Evolutionary conservation across 2,797 vertebrate genomes (phyloP).

Genomic region (Valencia hispanica): DNA sequence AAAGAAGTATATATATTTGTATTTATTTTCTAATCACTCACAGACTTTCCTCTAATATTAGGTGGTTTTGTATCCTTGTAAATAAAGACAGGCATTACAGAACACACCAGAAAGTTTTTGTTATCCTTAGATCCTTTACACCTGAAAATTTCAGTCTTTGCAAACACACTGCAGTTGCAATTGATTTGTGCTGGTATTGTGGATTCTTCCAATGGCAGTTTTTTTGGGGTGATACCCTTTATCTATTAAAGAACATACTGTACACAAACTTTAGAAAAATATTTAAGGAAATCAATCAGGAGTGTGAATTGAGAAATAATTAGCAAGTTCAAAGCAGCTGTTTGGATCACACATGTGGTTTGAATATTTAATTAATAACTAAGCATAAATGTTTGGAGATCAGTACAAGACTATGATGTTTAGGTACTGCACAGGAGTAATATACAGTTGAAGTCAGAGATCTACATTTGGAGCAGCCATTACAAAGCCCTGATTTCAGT

Average conservation of each 20-base stretch:
- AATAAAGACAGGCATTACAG: constrained; percentile 47
- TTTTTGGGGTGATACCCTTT: constrained; percentile 32
- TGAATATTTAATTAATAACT: neutral
- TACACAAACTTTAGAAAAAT: constrained; percentile 29
- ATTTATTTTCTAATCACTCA: constrained; percentile 4
- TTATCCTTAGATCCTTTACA: constrained; percentile 39
- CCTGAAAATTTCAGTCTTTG: constrained; percentile 63
- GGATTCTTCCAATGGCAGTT: constrained; percentile 49
- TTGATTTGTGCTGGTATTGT: constrained; percentile 63
- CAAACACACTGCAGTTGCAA: constrained; percentile 53
- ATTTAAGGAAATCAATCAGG: constrained; percentile 26
- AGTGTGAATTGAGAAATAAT: constrained; percentile 32
- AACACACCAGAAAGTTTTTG: constrained; percentile 48
- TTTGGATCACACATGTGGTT: neutral
- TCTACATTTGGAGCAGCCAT: neutral
- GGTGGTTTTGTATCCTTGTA: constrained; percentile 33
- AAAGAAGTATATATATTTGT: constrained; percentile 21
- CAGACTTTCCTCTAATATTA: constrained; percentile 12
- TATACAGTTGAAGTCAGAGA: neutral
- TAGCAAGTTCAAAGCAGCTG: constrained; percentile 20
- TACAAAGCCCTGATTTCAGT: neutral
- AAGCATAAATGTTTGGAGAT: constrained; percentile 17
- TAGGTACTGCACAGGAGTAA: constrained; percentile 19
- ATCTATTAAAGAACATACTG: constrained; percentile 47
- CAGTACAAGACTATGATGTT: constrained; percentile 20